A percentile compares a stretch with the other conserved stretches of the same genome.
These are phyloP conservation scores for Scolanthus callimorphus DNA, from an alignment of 92 coral and sea anemone species.

Conservation along the genomic window DNA sequence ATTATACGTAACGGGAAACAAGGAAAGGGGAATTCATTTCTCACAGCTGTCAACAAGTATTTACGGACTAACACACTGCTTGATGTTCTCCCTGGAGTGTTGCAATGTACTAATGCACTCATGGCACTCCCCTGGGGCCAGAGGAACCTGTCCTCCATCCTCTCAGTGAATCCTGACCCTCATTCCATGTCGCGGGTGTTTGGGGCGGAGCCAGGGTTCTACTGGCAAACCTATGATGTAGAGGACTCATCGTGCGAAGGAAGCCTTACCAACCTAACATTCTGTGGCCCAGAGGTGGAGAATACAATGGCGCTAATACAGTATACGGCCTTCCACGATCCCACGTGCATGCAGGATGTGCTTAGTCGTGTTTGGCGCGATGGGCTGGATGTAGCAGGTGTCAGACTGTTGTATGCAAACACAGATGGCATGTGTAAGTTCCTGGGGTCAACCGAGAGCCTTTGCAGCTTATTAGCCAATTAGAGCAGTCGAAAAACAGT, in stretches of 20 bases:
- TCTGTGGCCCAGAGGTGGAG: constrained; percentile 48
- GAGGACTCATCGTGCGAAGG: constrained; percentile 24
- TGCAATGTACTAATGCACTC: constrained; percentile 24
- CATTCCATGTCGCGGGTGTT: constrained; percentile 86
- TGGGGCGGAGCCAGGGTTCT: constrained; percentile 74
- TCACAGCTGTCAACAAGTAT: constrained; percentile 74
- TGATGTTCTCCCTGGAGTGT: constrained; percentile 56
- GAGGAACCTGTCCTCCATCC: constrained; percentile 60
- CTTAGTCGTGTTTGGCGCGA: constrained; percentile 68
- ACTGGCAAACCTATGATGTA: constrained; percentile 82
- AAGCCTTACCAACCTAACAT: constrained; percentile 23
- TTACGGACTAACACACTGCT: constrained; percentile 80
- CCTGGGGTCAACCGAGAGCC: too few species aligned
- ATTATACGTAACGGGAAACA: too few species aligned
- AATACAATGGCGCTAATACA: constrained; percentile 75
- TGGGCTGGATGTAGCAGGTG: constrained; percentile 80
- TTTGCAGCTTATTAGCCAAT: too few species aligned
- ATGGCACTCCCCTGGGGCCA: constrained; percentile 38
- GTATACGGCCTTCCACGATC: constrained; percentile 64
- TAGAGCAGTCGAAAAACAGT: too few species aligned
- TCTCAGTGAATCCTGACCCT: constrained; percentile 77
- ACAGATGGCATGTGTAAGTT: too few species aligned
- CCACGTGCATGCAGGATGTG: constrained; percentile 82
- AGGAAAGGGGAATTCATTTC: constrained; percentile 51
- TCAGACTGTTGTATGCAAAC: constrained; percentile 51